Evolutionary conservation across 2,113 vertebrate species (phyloP).

Genomic region (Sorex fumeus): DNA sequence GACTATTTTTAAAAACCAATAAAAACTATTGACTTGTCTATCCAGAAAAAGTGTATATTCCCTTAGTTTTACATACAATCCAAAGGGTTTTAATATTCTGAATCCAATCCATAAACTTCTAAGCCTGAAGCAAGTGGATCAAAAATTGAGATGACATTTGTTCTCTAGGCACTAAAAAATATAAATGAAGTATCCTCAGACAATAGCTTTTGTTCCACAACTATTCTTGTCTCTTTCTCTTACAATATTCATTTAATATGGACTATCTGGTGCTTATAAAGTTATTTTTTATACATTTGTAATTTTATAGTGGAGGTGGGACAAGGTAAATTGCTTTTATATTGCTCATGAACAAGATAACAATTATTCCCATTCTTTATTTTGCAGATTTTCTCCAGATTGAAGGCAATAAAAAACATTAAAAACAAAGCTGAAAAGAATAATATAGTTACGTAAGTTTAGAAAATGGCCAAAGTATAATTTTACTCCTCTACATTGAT

Average conservation of each 20-base stretch:
- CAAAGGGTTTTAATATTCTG: slow-evolving; percentile 10
- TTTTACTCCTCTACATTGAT: slow-evolving; percentile 19
- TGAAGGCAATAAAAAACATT: slow-evolving; percentile 18
- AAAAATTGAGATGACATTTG: slow-evolving; percentile 42
- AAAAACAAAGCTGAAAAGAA: slow-evolving; percentile 33
- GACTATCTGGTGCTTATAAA: background rate
- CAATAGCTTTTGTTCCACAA: background rate
- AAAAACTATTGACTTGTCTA: slow-evolving; percentile 25
- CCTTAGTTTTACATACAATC: slow-evolving; percentile 23
- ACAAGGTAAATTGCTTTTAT: slow-evolving; percentile 1
- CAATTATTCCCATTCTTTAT: slow-evolving; percentile 37
- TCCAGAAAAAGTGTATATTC: background rate
- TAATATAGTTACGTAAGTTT: background rate
- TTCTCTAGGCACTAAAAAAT: slow-evolving; percentile 24
- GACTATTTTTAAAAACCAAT: slow-evolving; percentile 25
- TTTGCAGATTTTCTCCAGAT: slow-evolving; percentile 37
- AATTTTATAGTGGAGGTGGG: background rate
- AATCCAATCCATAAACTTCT: slow-evolving; percentile 3
- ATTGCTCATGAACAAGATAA: slow-evolving; percentile 7
- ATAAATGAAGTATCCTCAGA: slow-evolving; percentile 28
- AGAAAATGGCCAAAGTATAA: background rate
- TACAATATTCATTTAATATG: slow-evolving; percentile 11
- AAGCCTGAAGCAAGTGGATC: background rate
- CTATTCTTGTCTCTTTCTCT: background rate
- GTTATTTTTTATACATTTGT: background rate